Base-by-base conservation (phyloP, 2,113 vertebrate genomes). In the Todiramphus chloris region DNA sequence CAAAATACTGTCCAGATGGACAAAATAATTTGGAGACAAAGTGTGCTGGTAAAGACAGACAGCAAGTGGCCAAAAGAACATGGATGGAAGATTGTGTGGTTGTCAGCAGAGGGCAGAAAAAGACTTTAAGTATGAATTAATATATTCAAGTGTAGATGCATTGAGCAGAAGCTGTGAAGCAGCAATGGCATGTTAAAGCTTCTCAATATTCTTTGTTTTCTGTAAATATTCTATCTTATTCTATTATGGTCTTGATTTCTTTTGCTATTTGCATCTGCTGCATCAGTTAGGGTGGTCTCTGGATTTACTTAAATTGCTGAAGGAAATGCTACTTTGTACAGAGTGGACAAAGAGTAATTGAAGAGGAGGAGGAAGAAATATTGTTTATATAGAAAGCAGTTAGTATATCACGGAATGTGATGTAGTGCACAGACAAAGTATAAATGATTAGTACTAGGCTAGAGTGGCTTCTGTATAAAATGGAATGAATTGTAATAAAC, bases 31-130 rank as follows among this genome's bases (percentile, higher is more conserved):
- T 81, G 51, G 37, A 89, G 60, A 24, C 27, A 13, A 81, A 89
- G 24, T 46, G 9, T 8, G 4, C 33, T 75, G 51, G 24, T 87
- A 37, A n/a, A 64, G 37, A 13, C 10, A 44, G 41, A 31, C 6
- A 25, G 53, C 48, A 66, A 9, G n/a, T 27, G 16, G 75, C 63
- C 21, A 11, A 4, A 48, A 87, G 46, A 43, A 31, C 20, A 62
- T 35, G 59, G 62, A 16, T 2, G 2, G 31, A 44, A 37, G 39
- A 17, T 67, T 21, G 43, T 60, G 53, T 73, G 37, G 12, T 64
- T 91, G 68, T 89, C 96, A 96, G 83, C 50, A 97, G 95, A 94
- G 92, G 96, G 95, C 94, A 94, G 92, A 87, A 92, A 56, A 70
- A 80, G 60, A 79, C 90, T 85, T 83, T 12, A 62, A n/a, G 11